These are phyloP conservation scores for Macrotrachela quadricornifera DNA, from an alignment of 1,140 invertebrate genomes.

Conservation along the genomic window DNA sequence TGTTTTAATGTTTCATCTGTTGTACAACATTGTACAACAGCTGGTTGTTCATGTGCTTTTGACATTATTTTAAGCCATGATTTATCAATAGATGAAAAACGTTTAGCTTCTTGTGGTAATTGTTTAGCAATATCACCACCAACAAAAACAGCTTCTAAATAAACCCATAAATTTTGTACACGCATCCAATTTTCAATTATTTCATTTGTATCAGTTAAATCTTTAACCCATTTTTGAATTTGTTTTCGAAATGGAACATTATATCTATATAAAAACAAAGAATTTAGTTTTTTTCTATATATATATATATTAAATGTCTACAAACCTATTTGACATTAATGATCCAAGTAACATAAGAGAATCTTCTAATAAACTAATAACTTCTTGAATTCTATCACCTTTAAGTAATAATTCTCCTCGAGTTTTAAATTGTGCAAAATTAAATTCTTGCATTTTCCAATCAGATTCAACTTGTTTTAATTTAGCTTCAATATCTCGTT, in stretches of 20 bases:
- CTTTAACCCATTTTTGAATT: constrained; percentile 80
- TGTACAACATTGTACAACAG: constrained; percentile 79
- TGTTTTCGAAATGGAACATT: constrained; percentile 86
- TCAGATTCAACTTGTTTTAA: constrained; percentile 76
- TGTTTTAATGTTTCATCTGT: constrained; percentile 78
- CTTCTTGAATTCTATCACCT: constrained; percentile 80
- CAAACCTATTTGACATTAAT: constrained; percentile 49
- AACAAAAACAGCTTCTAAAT: constrained; percentile 87
- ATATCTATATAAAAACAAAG: constrained; percentile 36
- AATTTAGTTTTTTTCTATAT: no score
- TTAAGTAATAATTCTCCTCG: constrained; percentile 68
- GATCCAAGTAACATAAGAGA: constrained; percentile 83
- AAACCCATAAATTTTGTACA: constrained; percentile 95
- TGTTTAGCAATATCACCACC: constrained; percentile 94
- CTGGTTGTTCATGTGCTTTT: constrained; percentile 70
- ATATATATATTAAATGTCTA: no score
- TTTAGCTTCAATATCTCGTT: constrained; percentile 89
- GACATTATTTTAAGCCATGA: constrained; percentile 97
- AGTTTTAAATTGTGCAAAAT: constrained; percentile 82
- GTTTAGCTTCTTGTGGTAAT: constrained; percentile 47
- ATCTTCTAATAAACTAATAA: constrained; percentile 75
- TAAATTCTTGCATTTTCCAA: constrained; percentile 74
- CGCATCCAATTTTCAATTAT: constrained; percentile 82
- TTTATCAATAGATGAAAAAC: constrained; percentile 84
- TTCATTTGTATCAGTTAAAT: constrained; percentile 87